Evolutionary conservation across 2,888 invertebrate genomes (phyloP), one percentile per base, ranked within the genome.

Genomic region (Parnassius mnemosyne): DNA sequence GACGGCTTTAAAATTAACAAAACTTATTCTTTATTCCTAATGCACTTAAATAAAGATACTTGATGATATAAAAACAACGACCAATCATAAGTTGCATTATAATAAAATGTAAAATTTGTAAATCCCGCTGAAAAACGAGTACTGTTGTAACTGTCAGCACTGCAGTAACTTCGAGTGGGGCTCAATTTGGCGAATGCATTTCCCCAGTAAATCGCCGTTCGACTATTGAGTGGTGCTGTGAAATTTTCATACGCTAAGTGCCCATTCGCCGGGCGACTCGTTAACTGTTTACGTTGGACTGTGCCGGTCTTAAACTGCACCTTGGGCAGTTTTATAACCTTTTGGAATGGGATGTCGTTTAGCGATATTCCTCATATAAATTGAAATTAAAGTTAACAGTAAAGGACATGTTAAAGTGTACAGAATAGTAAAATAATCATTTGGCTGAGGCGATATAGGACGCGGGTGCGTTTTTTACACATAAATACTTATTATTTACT

Each of bases 241-340:
- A 85, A 87, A 87, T 84, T 84, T 87, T 87, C 87, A 85, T 83
- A 84, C 75, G 68, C 68, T 79, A 83, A 85, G 83, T 84, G 83
- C 77, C 64, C 75, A 75, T 80, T 79, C 75, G 74, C 68, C 64
- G 71, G 71, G 72, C 71, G 74, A 73, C 81, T 81, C 72, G 79
- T 79, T 80, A 81, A 79, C 80, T 78, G 74, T 80, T 80, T 77
- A 74, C 75, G 77, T 64, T 62, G 61, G 64, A 57, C 59, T 60
- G 61, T 61, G 41, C 34, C 43, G 16, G 49, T 58, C 54, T 34
- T 58, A 57, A 57, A 62, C 53, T 42, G 43, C 57, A 62, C 61
- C 49, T 25, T 12, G 25, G 25, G 20, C 50, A n/a, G 25, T 56
- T 25, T 56, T 56, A 46, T 42, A 12, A 44, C 51, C 16, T 41